Base-by-base conservation (phyloP, 2,888 invertebrate genomes). In the Pheosia tremula region DNA sequence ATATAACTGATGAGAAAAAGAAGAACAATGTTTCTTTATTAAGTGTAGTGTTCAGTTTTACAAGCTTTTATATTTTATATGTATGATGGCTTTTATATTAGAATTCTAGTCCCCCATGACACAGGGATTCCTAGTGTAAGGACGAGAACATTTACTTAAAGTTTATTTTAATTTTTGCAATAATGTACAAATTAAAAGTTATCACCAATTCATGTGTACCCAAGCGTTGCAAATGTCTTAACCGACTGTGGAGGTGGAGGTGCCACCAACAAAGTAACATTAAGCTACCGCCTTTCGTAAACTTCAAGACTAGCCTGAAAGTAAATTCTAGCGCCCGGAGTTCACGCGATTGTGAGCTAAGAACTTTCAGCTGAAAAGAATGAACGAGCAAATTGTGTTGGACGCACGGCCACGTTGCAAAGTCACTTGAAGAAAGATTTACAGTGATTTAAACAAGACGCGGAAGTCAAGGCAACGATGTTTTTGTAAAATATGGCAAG, bases 371-470 rank as follows among this genome's bases (percentile, higher is more conserved):
- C 24, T 53, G 54, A 43, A 55, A 59, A n/a, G 54, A 47, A 59
- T 59, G 59, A 59, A 55, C 59, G n/a, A n/a, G 59, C 5, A 55
- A 59, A 59, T 59, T 59, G 59, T 59, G 47, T 59, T 38, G 47
- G 59, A 55, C 59, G 55, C 50, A 11, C 39, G 55, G 13, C 39
- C 39, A 55, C 38, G 55, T 55, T 6, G 8, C 55, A 13, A 39
- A 24, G 24, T 24, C 24, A 9, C 13, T 13, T 55, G 6, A 6
- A 9, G 55, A 55, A 38, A 55, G 39, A 55, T 55, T 55, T 55
- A 41, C 39, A n/a, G 11, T 37, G 50, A 50, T 10, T 50, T 50
- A 50, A 54, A 54, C 9, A 11, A 37, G 37, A 11, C 9, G 53
- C 38, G 38, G 5, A 38, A 38, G 38, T 0, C 4, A 5, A 10